Conservation (phyloP, 2,797 vertebrate genomes). For the Eleutherodactylus coqui region DNA sequence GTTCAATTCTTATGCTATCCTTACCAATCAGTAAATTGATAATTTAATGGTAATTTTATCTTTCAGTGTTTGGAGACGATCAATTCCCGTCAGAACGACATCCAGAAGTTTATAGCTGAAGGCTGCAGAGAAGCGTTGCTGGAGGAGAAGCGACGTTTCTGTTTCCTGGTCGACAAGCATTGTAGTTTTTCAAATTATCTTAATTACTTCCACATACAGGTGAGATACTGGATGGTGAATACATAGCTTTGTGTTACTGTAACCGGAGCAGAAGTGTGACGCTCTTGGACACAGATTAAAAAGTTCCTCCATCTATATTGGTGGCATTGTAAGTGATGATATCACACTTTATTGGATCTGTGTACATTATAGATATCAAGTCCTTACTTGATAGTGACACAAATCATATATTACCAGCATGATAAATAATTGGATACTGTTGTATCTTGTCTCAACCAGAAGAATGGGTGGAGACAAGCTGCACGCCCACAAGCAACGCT, state of each 20-base stretch:
- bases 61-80: constrained; percentile 88
- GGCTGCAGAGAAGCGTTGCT: constrained; percentile 92
- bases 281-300: neutral
- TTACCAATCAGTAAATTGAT: neutral
- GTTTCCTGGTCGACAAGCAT: constrained; percentile 97
- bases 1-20: neutral
- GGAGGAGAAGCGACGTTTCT: constrained; percentile 96
- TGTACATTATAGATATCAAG: too few relatives aligned
- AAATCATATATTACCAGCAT: too few relatives aligned
- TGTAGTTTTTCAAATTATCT: constrained; percentile 87
- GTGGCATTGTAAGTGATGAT: too few relatives aligned
- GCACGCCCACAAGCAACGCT: too few relatives aligned
- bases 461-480: too few relatives aligned
- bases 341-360: too few relatives aligned
- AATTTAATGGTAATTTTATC: neutral
- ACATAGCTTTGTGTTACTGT: neutral
- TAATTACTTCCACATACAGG: constrained; percentile 87
- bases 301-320: neutral
- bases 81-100: constrained; percentile 89
- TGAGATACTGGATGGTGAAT: constrained; percentile 65
- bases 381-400: too few relatives aligned
- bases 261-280: neutral
- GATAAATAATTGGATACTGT: too few relatives aligned
- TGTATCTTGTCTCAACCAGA: too few relatives aligned
- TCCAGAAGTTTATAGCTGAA: constrained; percentile 93